These are phyloP conservation scores for Maniola jurtina DNA, from an alignment of 1,140 invertebrate genomes.

Conservation along the genomic window DNA sequence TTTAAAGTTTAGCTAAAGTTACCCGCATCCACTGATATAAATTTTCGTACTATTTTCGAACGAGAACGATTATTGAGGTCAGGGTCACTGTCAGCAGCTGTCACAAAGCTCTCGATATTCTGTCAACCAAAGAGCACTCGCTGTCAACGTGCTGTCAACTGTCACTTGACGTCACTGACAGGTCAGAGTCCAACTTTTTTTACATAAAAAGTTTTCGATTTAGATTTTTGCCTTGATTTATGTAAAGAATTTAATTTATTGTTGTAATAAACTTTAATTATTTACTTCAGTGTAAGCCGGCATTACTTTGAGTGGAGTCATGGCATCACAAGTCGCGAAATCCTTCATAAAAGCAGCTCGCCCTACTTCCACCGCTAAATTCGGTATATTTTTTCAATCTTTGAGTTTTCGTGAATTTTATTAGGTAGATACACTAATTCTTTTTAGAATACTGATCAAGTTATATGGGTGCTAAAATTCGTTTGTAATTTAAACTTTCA, in stretches of 20 bases:
- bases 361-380: constrained; percentile 58
- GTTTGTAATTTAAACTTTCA: no score
- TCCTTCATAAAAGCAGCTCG: constrained; percentile 54
- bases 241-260: constrained; percentile 13
- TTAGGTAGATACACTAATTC: not conserved
- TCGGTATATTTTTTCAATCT: constrained; percentile 49
- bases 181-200: constrained; percentile 72
- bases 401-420: not conserved
- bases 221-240: constrained; percentile 16
- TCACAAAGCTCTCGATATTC: no score
- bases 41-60: no score
- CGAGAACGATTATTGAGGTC: no score
- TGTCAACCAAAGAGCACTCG: no score
- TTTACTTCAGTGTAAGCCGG: constrained; percentile 3
- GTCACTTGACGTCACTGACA: constrained; percentile 34
- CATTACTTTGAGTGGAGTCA: constrained; percentile 31
- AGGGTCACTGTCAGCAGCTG: no score
- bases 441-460: not conserved
- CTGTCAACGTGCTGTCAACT: no score
- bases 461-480: not conserved
- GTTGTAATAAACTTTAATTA: constrained; percentile 7
- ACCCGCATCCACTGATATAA: no score
- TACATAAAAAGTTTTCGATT: constrained; percentile 35
- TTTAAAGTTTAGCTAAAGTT: no score
- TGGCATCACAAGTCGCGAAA: constrained; percentile 71